Conservation (phyloP, 2,797 vertebrate species). For the Muraenolepis orangiensis region DNA sequence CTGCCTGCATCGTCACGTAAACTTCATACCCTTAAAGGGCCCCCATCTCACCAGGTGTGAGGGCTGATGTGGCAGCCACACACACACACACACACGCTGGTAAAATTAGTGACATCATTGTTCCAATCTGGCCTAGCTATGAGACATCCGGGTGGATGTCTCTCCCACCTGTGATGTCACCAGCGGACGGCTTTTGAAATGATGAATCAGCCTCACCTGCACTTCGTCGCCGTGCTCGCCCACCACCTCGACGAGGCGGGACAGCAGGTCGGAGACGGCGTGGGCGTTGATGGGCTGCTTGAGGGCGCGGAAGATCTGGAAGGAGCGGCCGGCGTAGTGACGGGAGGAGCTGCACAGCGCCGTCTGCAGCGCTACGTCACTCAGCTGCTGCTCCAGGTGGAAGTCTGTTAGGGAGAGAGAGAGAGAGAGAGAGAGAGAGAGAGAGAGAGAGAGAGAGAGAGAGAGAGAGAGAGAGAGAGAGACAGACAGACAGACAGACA, state of each 20-base stretch:
- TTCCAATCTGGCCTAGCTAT: neutral
- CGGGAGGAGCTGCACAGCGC: conserved; percentile 95
- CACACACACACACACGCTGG: neutral
- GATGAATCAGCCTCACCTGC: conserved; percentile 76
- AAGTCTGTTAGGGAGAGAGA: conserved; percentile 74
- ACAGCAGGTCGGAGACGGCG: conserved; percentile 91
- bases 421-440: neutral
- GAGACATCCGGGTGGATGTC: neutral
- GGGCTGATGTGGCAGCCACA: too few species aligned
- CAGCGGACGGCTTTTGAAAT: neutral
- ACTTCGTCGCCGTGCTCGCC: conserved; percentile 98
- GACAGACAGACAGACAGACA: neutral
- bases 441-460: neutral
- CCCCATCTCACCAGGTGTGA: neutral
- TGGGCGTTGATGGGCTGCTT: conserved; percentile 95
- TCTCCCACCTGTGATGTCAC: neutral
- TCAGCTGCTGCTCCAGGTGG: conserved; percentile 95
- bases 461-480: neutral
- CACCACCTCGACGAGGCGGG: conserved; percentile 94
- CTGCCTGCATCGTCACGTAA: neutral
- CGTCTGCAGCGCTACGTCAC: conserved; percentile 94
- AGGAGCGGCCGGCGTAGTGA: conserved; percentile 94
- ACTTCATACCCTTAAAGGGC: neutral
- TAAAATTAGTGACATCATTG: neutral
- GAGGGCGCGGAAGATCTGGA: conserved; percentile 95